Percentiles rank a stretch among this genome's conserved stretches.
Conservation (phyloP, 2,113 vertebrate species). For the Platichthys stellatus region DNA sequence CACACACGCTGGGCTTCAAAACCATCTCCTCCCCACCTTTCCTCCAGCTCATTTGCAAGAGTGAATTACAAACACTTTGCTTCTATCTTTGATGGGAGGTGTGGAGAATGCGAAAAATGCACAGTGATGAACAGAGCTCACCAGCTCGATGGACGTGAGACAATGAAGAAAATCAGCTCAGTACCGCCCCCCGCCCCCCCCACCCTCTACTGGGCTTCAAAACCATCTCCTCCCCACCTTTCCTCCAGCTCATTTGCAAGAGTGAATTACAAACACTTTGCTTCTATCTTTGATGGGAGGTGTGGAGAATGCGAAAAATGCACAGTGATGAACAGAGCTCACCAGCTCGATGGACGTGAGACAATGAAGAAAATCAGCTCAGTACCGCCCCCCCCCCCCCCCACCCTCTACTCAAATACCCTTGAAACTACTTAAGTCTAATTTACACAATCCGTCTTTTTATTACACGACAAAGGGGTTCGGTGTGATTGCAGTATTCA, state of each 20-base stretch:
- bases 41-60: constrained; percentile 55
- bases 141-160: not conserved
- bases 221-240: constrained; percentile 29
- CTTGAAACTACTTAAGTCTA: constrained; percentile 52
- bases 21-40: constrained; percentile 26
- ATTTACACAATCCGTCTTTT: not conserved
- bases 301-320: constrained; percentile 35
- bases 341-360: not conserved
- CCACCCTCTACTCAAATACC: constrained; percentile 48
- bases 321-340: constrained; percentile 40
- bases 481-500: constrained; percentile 45
- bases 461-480: constrained; percentile 41
- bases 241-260: constrained; percentile 56
- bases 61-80: constrained; percentile 9
- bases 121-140: constrained; percentile 39
- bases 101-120: constrained; percentile 34
- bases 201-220: constrained; percentile 32
- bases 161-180: constrained; percentile 34
- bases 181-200: constrained; percentile 15
- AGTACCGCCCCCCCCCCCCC: constrained; percentile 16
- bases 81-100: constrained; percentile 21
- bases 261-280: constrained; percentile 13
- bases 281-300: constrained; percentile 21
- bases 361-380: constrained; percentile 32
- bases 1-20: constrained; percentile 27